Evolutionary conservation across 2,888 invertebrate species (phyloP).

Genomic region (Dromius quadrimaculatus): DNA sequence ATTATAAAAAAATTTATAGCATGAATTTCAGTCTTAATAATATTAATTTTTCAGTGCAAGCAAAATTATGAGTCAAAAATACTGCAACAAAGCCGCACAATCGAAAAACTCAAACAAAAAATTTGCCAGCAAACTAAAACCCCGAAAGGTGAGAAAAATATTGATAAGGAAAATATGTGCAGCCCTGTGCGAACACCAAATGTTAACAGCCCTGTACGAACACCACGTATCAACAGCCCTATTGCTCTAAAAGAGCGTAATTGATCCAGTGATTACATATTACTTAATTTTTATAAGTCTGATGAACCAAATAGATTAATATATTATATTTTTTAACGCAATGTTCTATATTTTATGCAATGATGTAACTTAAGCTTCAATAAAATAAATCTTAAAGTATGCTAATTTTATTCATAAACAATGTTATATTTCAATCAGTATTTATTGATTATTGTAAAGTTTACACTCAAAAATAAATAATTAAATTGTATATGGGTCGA

Average conservation of each 20-base stretch:
- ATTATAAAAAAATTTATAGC: no score
- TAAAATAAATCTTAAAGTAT: background rate
- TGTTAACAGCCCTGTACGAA: conserved; percentile 52
- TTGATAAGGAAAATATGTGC: conserved; percentile 67
- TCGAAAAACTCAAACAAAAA: conserved; percentile 66
- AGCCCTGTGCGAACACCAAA: conserved; percentile 61
- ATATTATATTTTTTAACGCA: conserved; percentile 26
- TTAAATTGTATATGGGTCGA: conserved; percentile 49
- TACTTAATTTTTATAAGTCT: conserved; percentile 19
- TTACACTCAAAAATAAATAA: conserved; percentile 53
- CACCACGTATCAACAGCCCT: background rate
- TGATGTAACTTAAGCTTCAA: background rate
- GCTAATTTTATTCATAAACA: conserved; percentile 8
- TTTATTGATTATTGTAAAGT: conserved; percentile 52
- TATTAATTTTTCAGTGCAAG: conserved; percentile 37
- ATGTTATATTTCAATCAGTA: conserved; percentile 10
- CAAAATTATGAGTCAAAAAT: conserved; percentile 51
- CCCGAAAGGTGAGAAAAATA: conserved; percentile 53
- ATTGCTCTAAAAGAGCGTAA: conserved; percentile 67
- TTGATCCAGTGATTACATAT: conserved; percentile 54
- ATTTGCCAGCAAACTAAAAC: conserved; percentile 59
- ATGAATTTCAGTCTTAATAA: no score
- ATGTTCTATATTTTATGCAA: conserved; percentile 7
- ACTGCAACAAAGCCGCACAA: conserved; percentile 61
- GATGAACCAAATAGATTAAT: conserved; percentile 14